Percentiles rank a stretch among this genome's conserved stretches.
Conservation (phyloP, 2,797 vertebrate species). For the Menidia menidia region DNA sequence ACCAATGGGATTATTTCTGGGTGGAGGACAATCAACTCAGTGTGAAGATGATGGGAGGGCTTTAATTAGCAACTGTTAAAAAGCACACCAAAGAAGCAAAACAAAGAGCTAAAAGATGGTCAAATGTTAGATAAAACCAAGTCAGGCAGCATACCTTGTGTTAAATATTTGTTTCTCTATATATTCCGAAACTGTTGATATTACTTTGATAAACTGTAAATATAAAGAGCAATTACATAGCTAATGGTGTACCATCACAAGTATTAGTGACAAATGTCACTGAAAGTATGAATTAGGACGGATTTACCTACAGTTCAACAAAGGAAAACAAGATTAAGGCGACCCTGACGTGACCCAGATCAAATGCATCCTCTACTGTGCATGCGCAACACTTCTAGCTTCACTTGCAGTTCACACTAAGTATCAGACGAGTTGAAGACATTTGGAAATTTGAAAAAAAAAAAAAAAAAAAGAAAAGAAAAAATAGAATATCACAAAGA, state of each 20-base stretch:
- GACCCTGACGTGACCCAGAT: no score
- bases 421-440: no score
- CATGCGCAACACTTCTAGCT: not conserved
- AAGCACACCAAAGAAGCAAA: not conserved
- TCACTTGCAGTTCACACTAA: not conserved
- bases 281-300: not conserved
- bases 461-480: no score
- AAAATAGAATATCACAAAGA: no score
- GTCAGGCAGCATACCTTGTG: not conserved
- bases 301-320: not conserved
- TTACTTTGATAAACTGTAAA: not conserved
- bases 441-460: no score
- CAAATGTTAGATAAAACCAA: not conserved
- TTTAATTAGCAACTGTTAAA: no score
- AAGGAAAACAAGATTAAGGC: not conserved
- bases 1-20: no score
- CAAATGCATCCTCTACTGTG: no score
- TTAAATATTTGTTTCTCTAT: not conserved
- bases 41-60: no score
- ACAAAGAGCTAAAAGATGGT: not conserved
- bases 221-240: not conserved
- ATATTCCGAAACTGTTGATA: not conserved
- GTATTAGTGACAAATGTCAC: not conserved
- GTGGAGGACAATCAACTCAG: no score
- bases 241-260: no score